These are phyloP conservation scores for Hippoglossus stenolepis DNA, from an alignment of 2,113 vertebrate species.

Conservation along the genomic window DNA sequence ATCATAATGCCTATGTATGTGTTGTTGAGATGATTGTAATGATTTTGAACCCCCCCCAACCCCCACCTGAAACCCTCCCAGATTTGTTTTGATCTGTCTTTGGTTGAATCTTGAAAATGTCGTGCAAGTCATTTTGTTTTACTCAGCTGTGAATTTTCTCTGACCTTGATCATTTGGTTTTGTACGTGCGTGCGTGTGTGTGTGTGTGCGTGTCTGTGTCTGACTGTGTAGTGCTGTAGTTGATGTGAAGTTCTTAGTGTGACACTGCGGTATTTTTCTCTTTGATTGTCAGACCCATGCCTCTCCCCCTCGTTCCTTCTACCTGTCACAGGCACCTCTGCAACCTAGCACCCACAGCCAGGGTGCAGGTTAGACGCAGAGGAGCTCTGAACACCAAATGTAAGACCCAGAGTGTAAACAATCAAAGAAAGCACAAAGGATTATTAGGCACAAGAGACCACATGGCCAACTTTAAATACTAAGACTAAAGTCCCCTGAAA, in stretches of 20 bases:
- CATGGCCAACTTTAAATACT: constrained; percentile 28
- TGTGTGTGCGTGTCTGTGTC: constrained; percentile 48
- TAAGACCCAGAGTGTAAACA: constrained; percentile 70
- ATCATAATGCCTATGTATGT: constrained; percentile 60
- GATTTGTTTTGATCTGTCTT: constrained; percentile 29
- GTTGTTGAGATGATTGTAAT: constrained; percentile 54
- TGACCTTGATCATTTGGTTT: constrained; percentile 68
- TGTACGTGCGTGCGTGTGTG: constrained; percentile 37
- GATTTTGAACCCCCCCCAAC: background rate
- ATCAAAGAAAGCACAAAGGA: constrained; percentile 83
- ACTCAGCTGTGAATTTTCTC: constrained; percentile 73
- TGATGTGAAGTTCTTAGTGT: constrained; percentile 67
- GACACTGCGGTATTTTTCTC: constrained; percentile 61
- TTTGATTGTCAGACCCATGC: constrained; percentile 52
- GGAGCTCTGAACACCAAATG: constrained; percentile 73
- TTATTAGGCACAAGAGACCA: constrained; percentile 71
- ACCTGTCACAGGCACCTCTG: constrained; percentile 50
- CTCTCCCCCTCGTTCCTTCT: constrained; percentile 37
- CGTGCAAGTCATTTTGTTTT: constrained; percentile 65
- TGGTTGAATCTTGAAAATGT: constrained; percentile 66
- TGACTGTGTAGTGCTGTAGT: constrained; percentile 72
- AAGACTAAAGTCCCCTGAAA: constrained; percentile 34
- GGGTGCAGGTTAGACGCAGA: constrained; percentile 36
- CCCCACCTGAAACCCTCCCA: background rate
- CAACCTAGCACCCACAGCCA: constrained; percentile 33